Evolutionary conservation across 2,888 invertebrate genomes (phyloP).

Genomic region (Hirtodrosophila confusa): DNA sequence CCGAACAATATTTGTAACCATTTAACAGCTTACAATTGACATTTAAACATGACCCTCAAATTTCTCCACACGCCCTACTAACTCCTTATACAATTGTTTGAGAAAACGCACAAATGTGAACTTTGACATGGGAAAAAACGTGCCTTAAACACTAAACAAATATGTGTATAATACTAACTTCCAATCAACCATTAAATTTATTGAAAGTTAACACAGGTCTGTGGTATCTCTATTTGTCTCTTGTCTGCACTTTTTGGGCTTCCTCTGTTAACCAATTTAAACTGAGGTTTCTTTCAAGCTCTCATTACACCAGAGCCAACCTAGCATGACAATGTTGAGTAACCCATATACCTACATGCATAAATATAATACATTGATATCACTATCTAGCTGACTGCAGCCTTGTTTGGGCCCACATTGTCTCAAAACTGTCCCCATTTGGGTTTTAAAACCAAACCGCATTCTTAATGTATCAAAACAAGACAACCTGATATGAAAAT

Average conservation of each 20-base stretch:
- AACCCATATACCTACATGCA: slow-evolving; percentile 28
- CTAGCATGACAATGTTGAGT: slow-evolving; percentile 30
- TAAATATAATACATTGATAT: slow-evolving; percentile 17
- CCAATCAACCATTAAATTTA: not conserved
- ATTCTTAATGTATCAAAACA: slow-evolving; percentile 24
- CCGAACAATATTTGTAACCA: too few relatives aligned
- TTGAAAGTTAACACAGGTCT: not conserved
- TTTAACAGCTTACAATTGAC: too few relatives aligned
- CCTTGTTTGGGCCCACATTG: not conserved
- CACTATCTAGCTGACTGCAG: not conserved
- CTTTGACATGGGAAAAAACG: too few relatives aligned
- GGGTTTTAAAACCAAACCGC: slow-evolving; percentile 20
- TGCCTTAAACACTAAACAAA: too few relatives aligned
- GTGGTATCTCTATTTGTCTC: not conserved
- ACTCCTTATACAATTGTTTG: too few relatives aligned
- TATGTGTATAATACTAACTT: too few relatives aligned
- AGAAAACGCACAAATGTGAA: too few relatives aligned
- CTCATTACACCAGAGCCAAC: slow-evolving; percentile 28
- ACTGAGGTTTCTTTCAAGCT: slow-evolving; percentile 20
- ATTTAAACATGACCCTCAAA: too few relatives aligned
- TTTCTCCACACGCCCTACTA: too few relatives aligned
- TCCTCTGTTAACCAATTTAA: slow-evolving; percentile 7
- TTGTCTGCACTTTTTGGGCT: slow-evolving; percentile 35
- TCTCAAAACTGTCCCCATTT: slow-evolving; percentile 14
- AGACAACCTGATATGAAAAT: slow-evolving; percentile 49